Base-by-base conservation (phyloP, 1,140 invertebrate species). In the Phenacoccus solenopsis region DNA sequence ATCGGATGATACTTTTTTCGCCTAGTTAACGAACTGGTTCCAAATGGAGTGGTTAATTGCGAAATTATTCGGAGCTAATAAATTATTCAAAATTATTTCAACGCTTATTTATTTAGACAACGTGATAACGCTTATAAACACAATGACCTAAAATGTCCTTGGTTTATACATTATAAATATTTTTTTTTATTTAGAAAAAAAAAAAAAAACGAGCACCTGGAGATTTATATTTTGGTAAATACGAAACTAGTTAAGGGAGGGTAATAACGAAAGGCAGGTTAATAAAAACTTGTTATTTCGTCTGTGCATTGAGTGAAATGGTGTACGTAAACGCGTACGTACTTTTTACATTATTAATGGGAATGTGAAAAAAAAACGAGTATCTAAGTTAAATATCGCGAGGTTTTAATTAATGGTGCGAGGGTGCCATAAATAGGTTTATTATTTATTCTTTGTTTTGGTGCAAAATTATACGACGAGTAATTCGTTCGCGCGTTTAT, bases 161-260 rank as follows among this genome's bases (percentile, higher is more conserved):
- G 38, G 20, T n/a, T 49, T 49, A 32, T 5, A 10, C 38, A 9
- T 49, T n/a, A 9, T 49, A n/a, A 5, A 7, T 32, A 7, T 32
- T 32, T 32, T 32, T 32, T 32, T 32, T 32, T 32, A 7, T 32
- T 32, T 32, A 32, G 30, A 32, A 32, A 13, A 32, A 32, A 13
- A 32, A 32, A 13, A 32, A 5, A 13, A 32, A 49, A 49, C 38
- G 16, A 9, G 38, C 38, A 49, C 38, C 38, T 49, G 38, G 38
- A 49, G 38, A 49, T 49, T 49, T 49, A 49, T n/a, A n/a, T 49
- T 49, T 49, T 49, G 38, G 38, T 49, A 49, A 49, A 49, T 49
- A 49, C 20, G 5, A 49, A 49, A 49, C 38, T 49, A 49, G 38
- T 49, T 49, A 49, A n/a, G 38, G 38, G 38, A 49, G 38, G n/a